Evolutionary conservation across 2,888 invertebrate species (phyloP).

Genomic region (Malthinus flaveolus): DNA sequence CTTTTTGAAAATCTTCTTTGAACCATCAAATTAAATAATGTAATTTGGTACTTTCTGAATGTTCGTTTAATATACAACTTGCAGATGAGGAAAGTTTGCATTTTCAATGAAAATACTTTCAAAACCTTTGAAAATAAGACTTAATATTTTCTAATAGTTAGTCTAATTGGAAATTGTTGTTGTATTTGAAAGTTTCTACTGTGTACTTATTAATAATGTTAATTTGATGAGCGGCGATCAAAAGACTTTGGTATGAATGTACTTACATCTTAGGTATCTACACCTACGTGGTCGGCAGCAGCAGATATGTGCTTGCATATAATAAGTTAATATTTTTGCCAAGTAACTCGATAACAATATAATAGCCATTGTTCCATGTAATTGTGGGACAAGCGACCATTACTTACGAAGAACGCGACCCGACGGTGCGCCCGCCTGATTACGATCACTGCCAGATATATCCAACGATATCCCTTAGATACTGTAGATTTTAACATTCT

Average conservation of each 20-base stretch:
- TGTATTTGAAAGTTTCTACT: no score
- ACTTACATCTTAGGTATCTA: constrained; percentile 40
- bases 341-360: constrained; percentile 54
- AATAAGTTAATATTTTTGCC: constrained; percentile 56
- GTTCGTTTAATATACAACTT: no score
- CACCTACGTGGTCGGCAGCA: constrained; percentile 45
- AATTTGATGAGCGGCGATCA: no score
- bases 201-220: no score
- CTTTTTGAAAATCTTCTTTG: no score
- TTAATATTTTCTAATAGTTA: no score
- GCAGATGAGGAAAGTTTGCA: no score
- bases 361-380: constrained; percentile 55
- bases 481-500: constrained; percentile 37
- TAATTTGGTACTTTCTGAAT: no score
- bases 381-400: constrained; percentile 54
- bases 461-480: constrained; percentile 45
- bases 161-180: no score
- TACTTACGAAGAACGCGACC: constrained; percentile 47
- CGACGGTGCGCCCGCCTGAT: constrained; percentile 44
- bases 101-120: no score
- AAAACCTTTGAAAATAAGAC: no score
- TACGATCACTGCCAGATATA: constrained; percentile 48
- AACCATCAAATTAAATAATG: no score
- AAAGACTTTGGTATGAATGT: constrained; percentile 36
- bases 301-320: constrained; percentile 45